Conservation (phyloP, 2,797 vertebrate species). For the Alcedo atthis region DNA sequence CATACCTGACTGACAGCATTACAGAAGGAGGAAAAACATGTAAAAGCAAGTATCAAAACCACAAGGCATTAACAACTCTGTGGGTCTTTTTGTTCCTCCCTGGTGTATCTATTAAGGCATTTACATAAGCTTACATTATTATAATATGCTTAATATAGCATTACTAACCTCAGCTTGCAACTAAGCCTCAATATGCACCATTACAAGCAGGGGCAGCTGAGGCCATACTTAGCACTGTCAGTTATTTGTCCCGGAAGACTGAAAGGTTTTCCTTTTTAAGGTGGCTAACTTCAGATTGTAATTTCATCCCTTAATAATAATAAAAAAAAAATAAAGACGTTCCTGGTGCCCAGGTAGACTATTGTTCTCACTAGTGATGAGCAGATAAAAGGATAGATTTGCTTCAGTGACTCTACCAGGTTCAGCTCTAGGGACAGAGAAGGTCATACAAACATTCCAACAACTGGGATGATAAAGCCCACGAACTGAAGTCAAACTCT, state of each 20-base stretch:
- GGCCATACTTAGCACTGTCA: background rate
- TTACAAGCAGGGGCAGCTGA: background rate
- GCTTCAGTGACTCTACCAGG: background rate
- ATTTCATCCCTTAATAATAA: background rate
- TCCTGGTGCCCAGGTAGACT: background rate
- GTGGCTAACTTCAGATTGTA: background rate
- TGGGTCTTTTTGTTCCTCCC: background rate
- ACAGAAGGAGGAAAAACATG: background rate
- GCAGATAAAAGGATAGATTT: background rate
- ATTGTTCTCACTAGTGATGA: background rate
- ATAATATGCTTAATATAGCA: background rate
- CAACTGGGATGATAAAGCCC: background rate
- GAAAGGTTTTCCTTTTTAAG: background rate
- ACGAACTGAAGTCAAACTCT: background rate
- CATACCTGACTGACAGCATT: background rate
- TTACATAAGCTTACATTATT: background rate
- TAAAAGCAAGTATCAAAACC: background rate
- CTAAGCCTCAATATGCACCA: background rate
- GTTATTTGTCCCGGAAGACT: background rate
- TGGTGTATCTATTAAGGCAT: background rate
- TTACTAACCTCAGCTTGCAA: background rate
- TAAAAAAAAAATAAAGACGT: background rate
- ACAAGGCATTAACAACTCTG: background rate
- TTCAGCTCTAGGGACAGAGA: background rate
- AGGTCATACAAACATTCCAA: background rate